phyloP scores from a whole-genome alignment of 1,140 invertebrate species.

The Chironomus striatipennis region DNA sequence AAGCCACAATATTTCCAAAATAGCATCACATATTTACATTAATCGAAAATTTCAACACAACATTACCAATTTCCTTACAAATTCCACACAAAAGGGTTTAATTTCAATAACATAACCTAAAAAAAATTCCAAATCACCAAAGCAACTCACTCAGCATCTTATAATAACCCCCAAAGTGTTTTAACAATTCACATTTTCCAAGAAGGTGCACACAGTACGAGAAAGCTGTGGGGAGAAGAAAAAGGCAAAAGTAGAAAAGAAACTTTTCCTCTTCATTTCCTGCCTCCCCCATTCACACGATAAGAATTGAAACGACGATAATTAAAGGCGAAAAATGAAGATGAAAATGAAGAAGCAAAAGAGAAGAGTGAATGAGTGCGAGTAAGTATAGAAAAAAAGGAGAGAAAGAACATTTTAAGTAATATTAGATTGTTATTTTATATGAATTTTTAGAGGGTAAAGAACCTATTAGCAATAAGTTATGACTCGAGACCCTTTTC shows the following conservation, averaged over 20 bases:
- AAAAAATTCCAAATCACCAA: too few relatives aligned
- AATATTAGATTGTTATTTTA: background rate
- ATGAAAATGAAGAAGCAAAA: background rate
- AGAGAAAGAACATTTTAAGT: background rate
- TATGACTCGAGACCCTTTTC: background rate
- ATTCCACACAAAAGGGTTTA: too few relatives aligned
- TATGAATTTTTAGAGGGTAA: background rate
- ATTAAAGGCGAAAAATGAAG: background rate
- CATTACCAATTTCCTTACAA: too few relatives aligned
- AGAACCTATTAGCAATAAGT: background rate
- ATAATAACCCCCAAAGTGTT: background rate
- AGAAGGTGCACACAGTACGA: too few relatives aligned
- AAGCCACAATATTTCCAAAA: too few relatives aligned
- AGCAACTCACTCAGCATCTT: too few relatives aligned
- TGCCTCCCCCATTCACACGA: background rate
- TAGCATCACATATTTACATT: too few relatives aligned
- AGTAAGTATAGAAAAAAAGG: too few relatives aligned
- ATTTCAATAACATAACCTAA: too few relatives aligned
- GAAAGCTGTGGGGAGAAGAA: too few relatives aligned
- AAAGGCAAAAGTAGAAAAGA: background rate
- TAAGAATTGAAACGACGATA: slow-evolving; percentile 3
- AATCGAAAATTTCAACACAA: too few relatives aligned
- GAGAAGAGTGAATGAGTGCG: too few relatives aligned
- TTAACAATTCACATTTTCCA: background rate
- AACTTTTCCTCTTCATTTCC: slow-evolving; percentile 7